A percentile compares a stretch with the other conserved stretches of the same genome.
These are phyloP conservation scores for Micrastur ruficollis DNA, from an alignment of 2,797 vertebrate species.

Conservation along the genomic window DNA sequence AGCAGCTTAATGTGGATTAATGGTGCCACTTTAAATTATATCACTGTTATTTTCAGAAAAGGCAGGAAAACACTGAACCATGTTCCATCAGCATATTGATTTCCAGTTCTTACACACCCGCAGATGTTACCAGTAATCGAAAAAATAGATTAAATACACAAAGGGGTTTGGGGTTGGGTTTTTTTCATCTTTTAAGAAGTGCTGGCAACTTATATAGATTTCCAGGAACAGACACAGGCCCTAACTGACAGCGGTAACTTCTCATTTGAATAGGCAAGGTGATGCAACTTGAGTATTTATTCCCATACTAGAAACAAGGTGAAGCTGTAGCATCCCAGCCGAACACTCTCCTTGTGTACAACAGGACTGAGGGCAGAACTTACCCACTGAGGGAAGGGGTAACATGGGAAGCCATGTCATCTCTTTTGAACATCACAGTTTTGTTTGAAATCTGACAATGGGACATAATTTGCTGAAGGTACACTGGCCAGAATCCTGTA, in stretches of 20 bases:
- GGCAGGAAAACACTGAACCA: not conserved
- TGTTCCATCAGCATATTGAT: not conserved
- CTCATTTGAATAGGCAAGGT: not conserved
- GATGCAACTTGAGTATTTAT: not conserved
- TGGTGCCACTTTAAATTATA: conserved; percentile 12
- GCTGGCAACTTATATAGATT: not conserved
- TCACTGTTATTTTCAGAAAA: conserved; percentile 12
- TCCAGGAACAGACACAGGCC: not conserved
- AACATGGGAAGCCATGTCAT: not conserved
- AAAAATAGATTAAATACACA: not conserved
- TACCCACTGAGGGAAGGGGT: not conserved
- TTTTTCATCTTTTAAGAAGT: not conserved
- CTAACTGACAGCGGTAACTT: not conserved
- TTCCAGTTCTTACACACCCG: not conserved
- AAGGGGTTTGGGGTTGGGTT: fast-evolving
- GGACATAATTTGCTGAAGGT: not conserved
- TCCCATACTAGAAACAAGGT: not conserved
- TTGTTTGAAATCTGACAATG: not conserved
- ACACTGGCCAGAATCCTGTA: not conserved
- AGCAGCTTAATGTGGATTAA: conserved; percentile 1
- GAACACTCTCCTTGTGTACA: not conserved
- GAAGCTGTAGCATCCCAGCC: not conserved
- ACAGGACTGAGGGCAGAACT: not conserved
- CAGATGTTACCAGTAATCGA: not conserved
- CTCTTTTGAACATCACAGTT: not conserved